Percentiles rank a stretch among this genome's conserved stretches.
Conservation (phyloP, 1,140 invertebrate species). For the Lepidurus couesii region DNA sequence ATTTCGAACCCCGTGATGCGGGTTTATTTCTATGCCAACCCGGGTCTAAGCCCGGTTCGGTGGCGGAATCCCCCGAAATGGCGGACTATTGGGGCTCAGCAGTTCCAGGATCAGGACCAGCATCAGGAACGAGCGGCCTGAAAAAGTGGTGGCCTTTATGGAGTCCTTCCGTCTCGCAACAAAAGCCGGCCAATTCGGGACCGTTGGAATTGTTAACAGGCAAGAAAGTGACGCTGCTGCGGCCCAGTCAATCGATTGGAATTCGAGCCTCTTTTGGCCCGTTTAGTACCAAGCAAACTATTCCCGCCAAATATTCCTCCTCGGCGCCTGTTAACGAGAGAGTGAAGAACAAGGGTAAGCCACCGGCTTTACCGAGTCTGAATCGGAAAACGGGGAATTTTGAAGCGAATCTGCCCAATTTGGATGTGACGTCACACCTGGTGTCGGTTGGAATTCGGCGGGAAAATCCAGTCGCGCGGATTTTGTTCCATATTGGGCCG, state of each 20-base stretch:
- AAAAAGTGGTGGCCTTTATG: slow-evolving; percentile 21
- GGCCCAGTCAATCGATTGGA: slow-evolving; percentile 76
- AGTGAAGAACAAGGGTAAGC: slow-evolving; percentile 37
- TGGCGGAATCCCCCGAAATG: slow-evolving; percentile 46
- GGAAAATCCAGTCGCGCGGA: slow-evolving; percentile 76
- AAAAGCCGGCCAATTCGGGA: slow-evolving; percentile 28
- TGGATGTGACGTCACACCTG: slow-evolving; percentile 85
- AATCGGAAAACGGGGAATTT: slow-evolving; percentile 51
- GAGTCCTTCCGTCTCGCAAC: background rate
- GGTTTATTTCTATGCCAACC: slow-evolving; percentile 28
- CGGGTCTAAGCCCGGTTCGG: slow-evolving; percentile 38
- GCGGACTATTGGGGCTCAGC: slow-evolving; percentile 39
- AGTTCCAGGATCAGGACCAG: slow-evolving; percentile 61
- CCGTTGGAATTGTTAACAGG: slow-evolving; percentile 36
- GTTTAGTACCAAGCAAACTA: slow-evolving; percentile 86
- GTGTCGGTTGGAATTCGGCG: slow-evolving; percentile 73
- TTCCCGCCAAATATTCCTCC: slow-evolving; percentile 79
- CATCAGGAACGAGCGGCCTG: slow-evolving; percentile 34
- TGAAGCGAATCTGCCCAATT: slow-evolving; percentile 55
- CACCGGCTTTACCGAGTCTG: slow-evolving; percentile 28
- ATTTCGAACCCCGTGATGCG: slow-evolving; percentile 32
- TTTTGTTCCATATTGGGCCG: slow-evolving; percentile 79
- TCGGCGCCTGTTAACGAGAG: slow-evolving; percentile 55
- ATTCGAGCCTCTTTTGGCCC: slow-evolving; percentile 83
- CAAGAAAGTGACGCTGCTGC: slow-evolving; percentile 73